Evolutionary conservation across 2,113 vertebrate species (phyloP).

Genomic region (Candoia aspera): DNA sequence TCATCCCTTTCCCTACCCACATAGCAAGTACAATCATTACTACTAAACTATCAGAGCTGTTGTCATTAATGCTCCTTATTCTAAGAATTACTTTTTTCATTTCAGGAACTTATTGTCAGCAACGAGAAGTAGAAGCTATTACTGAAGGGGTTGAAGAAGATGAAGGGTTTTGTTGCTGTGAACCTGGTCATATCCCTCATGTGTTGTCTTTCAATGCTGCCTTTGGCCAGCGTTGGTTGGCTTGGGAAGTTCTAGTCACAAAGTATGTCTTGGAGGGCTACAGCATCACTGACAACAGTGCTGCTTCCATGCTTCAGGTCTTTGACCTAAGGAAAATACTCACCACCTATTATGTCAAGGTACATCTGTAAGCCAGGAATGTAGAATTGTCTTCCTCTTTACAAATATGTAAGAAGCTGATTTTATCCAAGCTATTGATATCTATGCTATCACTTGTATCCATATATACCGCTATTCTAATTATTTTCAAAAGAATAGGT

Average conservation of each 20-base stretch:
- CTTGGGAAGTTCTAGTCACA: slow-evolving; percentile 88
- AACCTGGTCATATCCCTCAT: slow-evolving; percentile 86
- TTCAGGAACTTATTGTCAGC: slow-evolving; percentile 87
- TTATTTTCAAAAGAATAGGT: neutral
- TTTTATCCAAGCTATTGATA: neutral
- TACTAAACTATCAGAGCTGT: neutral
- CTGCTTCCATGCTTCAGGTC: slow-evolving; percentile 89
- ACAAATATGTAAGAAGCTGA: neutral
- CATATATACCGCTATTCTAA: neutral
- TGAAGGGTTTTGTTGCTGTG: slow-evolving; percentile 88
- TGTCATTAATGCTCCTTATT: neutral
- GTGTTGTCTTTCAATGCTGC: slow-evolving; percentile 87
- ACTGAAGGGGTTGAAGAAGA: slow-evolving; percentile 90
- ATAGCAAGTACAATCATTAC: neutral
- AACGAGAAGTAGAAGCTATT: slow-evolving; percentile 88
- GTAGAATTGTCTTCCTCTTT: neutral
- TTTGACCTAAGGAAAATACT: slow-evolving; percentile 88
- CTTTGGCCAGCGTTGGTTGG: slow-evolving; percentile 87
- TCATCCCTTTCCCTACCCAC: neutral
- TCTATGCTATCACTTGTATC: neutral
- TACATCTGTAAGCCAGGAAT: slow-evolving; percentile 42
- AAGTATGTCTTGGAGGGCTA: slow-evolving; percentile 90
- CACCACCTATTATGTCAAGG: slow-evolving; percentile 89
- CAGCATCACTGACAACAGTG: slow-evolving; percentile 89
- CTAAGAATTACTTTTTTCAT: neutral